A percentile compares a stretch with the other conserved stretches of the same genome.
Conservation (phyloP, 2,113 vertebrate genomes). For the Motacilla alba region DNA sequence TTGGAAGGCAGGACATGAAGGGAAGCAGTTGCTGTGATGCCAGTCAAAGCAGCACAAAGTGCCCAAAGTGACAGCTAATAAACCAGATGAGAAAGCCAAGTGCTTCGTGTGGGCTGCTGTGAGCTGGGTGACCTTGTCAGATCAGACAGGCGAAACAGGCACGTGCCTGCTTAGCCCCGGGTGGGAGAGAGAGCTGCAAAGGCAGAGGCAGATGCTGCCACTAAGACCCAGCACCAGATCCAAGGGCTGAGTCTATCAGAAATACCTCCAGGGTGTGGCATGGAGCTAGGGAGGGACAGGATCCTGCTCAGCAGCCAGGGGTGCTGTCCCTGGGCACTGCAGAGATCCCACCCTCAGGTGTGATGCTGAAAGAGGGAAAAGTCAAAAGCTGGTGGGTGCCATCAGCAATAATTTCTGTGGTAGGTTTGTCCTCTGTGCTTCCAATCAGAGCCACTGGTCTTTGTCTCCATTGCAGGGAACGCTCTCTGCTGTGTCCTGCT, state of each 20-base stretch:
- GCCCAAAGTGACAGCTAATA: conserved; percentile 63
- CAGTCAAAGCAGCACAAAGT: conserved; percentile 50
- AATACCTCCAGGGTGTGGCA: accelerated
- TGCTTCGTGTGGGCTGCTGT: not conserved
- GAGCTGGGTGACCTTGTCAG: conserved; percentile 55
- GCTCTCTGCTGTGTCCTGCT: not conserved
- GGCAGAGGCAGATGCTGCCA: conserved; percentile 3
- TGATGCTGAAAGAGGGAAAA: not conserved
- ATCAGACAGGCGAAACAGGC: conserved; percentile 54
- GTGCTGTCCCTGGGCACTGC: not conserved
- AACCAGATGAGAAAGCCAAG: conserved; percentile 49
- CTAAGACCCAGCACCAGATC: not conserved
- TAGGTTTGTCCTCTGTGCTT: not conserved
- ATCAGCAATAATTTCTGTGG: not conserved
- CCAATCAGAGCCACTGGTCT: not conserved
- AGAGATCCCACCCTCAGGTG: not conserved
- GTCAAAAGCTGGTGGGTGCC: not conserved
- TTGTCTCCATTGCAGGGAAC: not conserved
- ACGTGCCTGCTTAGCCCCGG: not conserved
- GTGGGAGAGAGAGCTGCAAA: not conserved
- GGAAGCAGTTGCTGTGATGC: conserved; percentile 42
- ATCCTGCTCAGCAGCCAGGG: not conserved
- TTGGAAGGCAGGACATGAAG: conserved; percentile 45
- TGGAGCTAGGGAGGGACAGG: not conserved
- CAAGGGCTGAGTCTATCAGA: not conserved